Base-by-base conservation (phyloP, 2,113 vertebrate species). In the Hiodon tergisus region DNA sequence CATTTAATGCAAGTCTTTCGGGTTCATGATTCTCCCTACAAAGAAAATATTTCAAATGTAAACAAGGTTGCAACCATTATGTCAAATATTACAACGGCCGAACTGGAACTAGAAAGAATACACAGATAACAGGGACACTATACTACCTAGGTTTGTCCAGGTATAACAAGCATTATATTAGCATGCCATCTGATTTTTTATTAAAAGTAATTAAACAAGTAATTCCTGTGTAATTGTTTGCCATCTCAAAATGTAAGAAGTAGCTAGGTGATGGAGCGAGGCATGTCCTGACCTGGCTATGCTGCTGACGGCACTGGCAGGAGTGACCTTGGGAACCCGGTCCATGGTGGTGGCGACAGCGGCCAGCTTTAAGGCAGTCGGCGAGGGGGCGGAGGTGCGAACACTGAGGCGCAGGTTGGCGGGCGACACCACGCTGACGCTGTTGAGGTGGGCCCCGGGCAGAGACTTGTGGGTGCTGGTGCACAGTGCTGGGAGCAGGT, bases 301-400 rank as follows among this genome's bases (percentile, higher is more conserved):
- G 90, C 92, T 94, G 92, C 92, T 90, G 86, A 93, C 93, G 89
- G 93, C 92, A 87, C 92, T 94, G 89, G 92, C 92, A 2, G 93
- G 91, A 87, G 94, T 93, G 86, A 94, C 94, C 90, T 93, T 95
- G 91, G 93, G 91, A 90, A 94, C 92, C 80, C 93, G 91, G 88
- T 95, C 93, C 86, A 94, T 92, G 90, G 91, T 94, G 89, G 51
- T 14, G 13, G 94, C 94, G 67, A 94, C 92, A 68, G 93, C 93
- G 90, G 94, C 94, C n/a, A 97, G 93, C 91, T 95, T 96, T 94
- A 96, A 95, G 93, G 94, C 93, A 79, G 94, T 93, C 78, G 93
- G 94, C 84, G 91, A 94, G 70, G 94, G 93, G 76, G 93, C 93
- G 69, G 93, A 95, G 89, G 90, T 93, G 84, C 93, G 88, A 89